Evolutionary conservation across 2,888 invertebrate genomes (phyloP).

Genomic region (Drepana falcataria): DNA sequence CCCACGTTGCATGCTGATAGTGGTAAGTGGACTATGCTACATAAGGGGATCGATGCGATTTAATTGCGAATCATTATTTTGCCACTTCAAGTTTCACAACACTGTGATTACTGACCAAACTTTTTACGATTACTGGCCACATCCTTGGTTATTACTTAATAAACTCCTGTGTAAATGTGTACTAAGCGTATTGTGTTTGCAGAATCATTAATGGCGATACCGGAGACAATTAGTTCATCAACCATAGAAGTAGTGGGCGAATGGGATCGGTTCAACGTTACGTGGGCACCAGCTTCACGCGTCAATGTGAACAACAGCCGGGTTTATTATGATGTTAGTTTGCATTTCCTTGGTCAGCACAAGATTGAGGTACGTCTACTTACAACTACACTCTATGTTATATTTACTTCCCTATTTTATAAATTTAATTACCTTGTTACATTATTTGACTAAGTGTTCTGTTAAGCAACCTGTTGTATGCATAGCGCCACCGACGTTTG

Average conservation of each 20-base stretch:
- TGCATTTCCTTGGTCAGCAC: slow-evolving; percentile 75
- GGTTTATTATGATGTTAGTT: slow-evolving; percentile 89
- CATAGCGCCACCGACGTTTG: no score
- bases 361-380: slow-evolving; percentile 77
- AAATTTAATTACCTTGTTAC: no score
- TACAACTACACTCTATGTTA: neutral
- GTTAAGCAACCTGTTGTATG: no score
- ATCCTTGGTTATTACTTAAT: no score
- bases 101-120: no score
- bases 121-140: no score
- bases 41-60: no score
- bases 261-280: slow-evolving; percentile 89
- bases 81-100: no score
- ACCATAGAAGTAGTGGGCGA: slow-evolving; percentile 85
- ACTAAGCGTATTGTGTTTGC: slow-evolving; percentile 10
- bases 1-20: slow-evolving; percentile 81
- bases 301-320: slow-evolving; percentile 90
- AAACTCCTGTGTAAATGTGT: neutral
- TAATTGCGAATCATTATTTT: no score
- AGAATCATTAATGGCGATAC: slow-evolving; percentile 83
- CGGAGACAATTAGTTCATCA: slow-evolving; percentile 82
- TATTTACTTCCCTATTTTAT: no score
- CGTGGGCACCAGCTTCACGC: slow-evolving; percentile 86
- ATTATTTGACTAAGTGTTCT: no score
- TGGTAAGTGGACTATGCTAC: slow-evolving; percentile 46